Evolutionary conservation across 2,888 invertebrate genomes (phyloP), one percentile per base, ranked within the genome.

Genomic region (Embidobia sp.): DNA sequence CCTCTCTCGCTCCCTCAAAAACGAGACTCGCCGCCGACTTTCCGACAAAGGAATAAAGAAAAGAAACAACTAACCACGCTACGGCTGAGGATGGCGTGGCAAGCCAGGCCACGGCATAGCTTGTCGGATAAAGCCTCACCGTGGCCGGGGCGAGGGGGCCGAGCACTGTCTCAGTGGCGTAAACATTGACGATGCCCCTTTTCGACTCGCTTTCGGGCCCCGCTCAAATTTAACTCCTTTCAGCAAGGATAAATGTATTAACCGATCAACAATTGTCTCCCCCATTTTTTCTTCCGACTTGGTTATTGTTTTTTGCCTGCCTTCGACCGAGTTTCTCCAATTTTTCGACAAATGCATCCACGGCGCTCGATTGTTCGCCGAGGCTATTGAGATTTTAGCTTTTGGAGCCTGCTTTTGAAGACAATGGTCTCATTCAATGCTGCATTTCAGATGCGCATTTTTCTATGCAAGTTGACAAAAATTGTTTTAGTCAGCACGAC

Each of bases 11-110:
- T 78, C 83, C 79, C 81, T 85, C 84, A 87, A 87, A 86, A 85
- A 84, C 84, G 85, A 87, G 86, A 86, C 86, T 87, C 85, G 87
- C 85, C 86, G 87, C 87, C 87, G 86, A 88, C 87, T 87, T 88
- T 87, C 87, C 87, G 87, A 88, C 87, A 88, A 88, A 87, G 88
- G 87, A 87, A 87, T 87, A 87, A 88, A 88, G 87, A 88, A 88
- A 88, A 87, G 87, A 87, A 88, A 88, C 87, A 86, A 87, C 87
- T 87, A 86, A 85, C 86, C 83, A 84, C 78, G 86, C 85, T 82
- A 84, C 80, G 84, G 82, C 79, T 80, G 80, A 84, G 83, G 84
- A 84, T 84, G 83, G 83, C 82, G 83, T 82, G 83, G 77, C 69
- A 31, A 51, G 55, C 63, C 82, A 78, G 73, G 81, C 80, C 83